Base-by-base conservation (phyloP, 2,797 vertebrate genomes). In the Uromys caudimaculatus region DNA sequence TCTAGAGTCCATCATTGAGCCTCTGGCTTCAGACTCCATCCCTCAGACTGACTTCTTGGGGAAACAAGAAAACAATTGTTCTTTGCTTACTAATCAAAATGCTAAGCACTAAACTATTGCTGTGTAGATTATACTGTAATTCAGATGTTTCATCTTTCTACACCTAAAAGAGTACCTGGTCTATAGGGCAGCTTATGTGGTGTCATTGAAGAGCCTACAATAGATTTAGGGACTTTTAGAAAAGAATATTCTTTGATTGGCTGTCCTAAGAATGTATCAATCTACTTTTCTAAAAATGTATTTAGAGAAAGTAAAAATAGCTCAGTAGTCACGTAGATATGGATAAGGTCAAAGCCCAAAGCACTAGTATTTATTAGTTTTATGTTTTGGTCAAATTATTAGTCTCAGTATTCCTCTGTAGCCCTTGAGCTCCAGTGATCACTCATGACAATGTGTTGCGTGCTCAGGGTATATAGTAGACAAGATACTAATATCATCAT, bases 21-120 rank as follows among this genome's bases (percentile, higher is more conserved):
- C 93, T 96, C 94, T 97, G 91, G 85, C 94, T 98, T 95, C 96
- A 98, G 97, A 97, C 96, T 96, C 93, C 82, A 95, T 60, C 91
- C 94, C 92, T 93, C 93, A 97, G 96, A 97, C 93, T 97, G 96
- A 97, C 91, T 98, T 97, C 93, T 97, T 98, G 95, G 54, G 67
- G 64, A 90, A 94, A 81, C 41, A 92, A 90, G n/a, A 35, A 41
- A 32, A 10, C 21, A 27, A 21, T 94, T 71, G 27, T 38, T 92
- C 75, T 62, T 92, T 93, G 90, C 90, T 79, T 79, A 91, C 29
- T 58, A 82, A 94, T 50, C 84, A 67, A 90, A 92, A 95, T 82
- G 1, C 56, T 88, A 84, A 79, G 13, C 79, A 69, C 24, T 75
- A 90, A 54, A 16, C 85, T 11, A 24, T 38, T 9, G 81, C 56